Evolutionary conservation across 1,140 invertebrate genomes (phyloP), one percentile per base, ranked within the genome.

Genomic region (Dolichoris vasculosae): DNA sequence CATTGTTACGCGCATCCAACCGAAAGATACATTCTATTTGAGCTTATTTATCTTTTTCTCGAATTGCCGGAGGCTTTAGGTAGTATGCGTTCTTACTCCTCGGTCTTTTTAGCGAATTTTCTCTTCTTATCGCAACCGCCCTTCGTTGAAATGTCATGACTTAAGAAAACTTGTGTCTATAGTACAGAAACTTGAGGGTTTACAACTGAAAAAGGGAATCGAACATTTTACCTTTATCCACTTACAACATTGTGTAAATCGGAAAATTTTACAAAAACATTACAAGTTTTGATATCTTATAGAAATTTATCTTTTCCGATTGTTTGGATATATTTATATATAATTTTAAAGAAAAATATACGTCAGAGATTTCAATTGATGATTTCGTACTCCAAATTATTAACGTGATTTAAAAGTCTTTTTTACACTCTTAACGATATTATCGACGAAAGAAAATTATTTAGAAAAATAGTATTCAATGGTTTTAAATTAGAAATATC

Each of bases 11-110:
- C n/a, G 17, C 20, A 40, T 7, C 15, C 40, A n/a, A 83, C 6
- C 17, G 20, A 46, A n/a, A 46, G 51, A 63, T 83, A 73, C 38
- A n/a, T 64, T 77, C n/a, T 64, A 64, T 20, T 32, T 63, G 17
- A 4, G 2, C 4, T 83, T 83, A 76, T 83, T 76, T 77, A 73
- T 64, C 35, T 77, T 83, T 64, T 76, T 48, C n/a, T 46, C 17
- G 8, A 69, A 35, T 67, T 32, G n/a, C 26, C 32, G 77, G 35
- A 79, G 4, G 26, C 51, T 15, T 38, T 23, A 43, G 1, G 20
- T 46, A 40, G 67, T 76, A 83, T 83, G 38, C 71, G n/a, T 26
- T 20, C 11, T 40, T 35, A 4, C 46, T 63, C 1, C 2, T 64
- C 55, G 35, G 26, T 59, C 55, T 26, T 59, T 55, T 59, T 59